phyloP scores from a whole-genome alignment of 2,113 vertebrate genomes.

The Vidua macroura region DNA sequence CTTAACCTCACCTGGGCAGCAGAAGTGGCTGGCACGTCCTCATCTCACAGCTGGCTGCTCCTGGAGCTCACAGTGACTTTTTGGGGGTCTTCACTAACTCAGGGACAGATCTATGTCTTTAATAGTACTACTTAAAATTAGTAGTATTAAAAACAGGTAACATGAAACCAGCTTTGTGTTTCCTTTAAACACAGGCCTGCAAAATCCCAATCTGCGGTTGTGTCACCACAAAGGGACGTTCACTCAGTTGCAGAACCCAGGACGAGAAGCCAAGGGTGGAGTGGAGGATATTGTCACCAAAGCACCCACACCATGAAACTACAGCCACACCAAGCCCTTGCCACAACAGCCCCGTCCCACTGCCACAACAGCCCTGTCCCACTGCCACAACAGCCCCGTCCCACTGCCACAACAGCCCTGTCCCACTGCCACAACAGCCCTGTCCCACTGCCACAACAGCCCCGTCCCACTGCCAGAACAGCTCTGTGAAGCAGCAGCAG shows the following conservation, averaged over 20 bases:
- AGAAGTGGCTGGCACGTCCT: not conserved
- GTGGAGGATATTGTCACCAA: not conserved
- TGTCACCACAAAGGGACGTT: not conserved
- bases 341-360: too few relatives aligned
- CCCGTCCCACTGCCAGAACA: too few relatives aligned
- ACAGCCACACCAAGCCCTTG: not conserved
- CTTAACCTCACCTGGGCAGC: not conserved
- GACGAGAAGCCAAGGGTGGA: not conserved
- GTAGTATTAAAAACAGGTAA: not conserved
- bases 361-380: too few relatives aligned
- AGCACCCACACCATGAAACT: not conserved
- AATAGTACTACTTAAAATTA: not conserved
- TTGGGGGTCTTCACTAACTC: not conserved
- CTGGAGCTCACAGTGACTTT: not conserved
- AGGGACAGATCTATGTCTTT: not conserved
- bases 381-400: too few relatives aligned
- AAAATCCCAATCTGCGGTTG: not conserved
- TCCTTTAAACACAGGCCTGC: not conserved
- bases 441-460: too few relatives aligned
- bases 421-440: too few relatives aligned
- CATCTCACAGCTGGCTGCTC: not conserved
- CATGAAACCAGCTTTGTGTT: not conserved
- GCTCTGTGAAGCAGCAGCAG: not conserved
- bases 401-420: too few relatives aligned
- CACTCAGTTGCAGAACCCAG: not conserved